Evolutionary conservation across 1,140 invertebrate genomes (phyloP).

Genomic region (Spodoptera frugiperda): DNA sequence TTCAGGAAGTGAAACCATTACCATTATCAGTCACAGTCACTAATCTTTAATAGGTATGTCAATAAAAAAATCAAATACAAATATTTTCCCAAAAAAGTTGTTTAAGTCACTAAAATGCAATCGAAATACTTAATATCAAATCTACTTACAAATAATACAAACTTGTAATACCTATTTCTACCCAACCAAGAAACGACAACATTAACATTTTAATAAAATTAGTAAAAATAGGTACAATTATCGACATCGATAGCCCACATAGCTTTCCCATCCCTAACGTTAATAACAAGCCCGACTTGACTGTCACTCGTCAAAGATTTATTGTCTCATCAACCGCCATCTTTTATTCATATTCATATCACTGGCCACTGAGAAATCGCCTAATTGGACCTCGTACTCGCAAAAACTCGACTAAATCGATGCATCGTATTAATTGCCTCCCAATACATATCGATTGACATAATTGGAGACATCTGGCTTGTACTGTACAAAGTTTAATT

Average conservation of each 20-base stretch:
- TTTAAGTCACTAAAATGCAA: no score
- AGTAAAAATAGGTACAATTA: no score
- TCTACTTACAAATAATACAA: no score
- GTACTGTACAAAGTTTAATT: constrained; percentile 28
- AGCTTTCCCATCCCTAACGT: background rate
- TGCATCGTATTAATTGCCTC: constrained; percentile 53
- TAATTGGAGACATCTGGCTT: constrained; percentile 37
- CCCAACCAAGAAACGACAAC: no score
- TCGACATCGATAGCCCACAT: constrained; percentile 37
- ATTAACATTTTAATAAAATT: no score
- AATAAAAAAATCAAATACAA: no score
- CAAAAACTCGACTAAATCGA: constrained; percentile 55
- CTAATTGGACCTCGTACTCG: constrained; percentile 55
- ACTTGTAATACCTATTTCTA: no score
- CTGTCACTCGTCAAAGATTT: constrained; percentile 62
- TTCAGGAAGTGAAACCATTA: no score
- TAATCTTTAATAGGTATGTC: no score
- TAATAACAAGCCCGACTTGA: constrained; percentile 47
- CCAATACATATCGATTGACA: constrained; percentile 31
- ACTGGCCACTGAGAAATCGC: constrained; percentile 48
- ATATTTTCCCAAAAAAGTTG: no score
- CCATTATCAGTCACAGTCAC: no score
- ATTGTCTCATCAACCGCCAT: constrained; percentile 59
- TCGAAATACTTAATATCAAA: no score
- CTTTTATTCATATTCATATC: constrained; percentile 69